Evolutionary conservation across 1,140 invertebrate genomes (phyloP).

Genomic region (Temnothorax longispinosus): DNA sequence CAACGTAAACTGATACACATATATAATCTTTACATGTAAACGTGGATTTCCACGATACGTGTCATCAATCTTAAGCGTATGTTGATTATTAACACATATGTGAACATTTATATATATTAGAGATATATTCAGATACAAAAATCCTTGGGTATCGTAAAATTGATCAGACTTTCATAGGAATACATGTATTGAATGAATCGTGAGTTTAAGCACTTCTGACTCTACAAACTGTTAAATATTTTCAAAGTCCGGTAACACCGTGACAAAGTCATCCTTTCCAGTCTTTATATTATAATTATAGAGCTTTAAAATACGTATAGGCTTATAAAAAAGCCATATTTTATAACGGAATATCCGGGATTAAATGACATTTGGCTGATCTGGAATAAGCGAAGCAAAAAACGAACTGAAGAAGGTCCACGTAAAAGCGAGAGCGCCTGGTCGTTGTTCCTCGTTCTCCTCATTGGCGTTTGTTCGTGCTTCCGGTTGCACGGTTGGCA

Average conservation of each 20-base stretch:
- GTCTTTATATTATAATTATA: conserved; percentile 30
- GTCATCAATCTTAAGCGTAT: conserved; percentile 16
- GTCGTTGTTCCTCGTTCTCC: conserved; percentile 85
- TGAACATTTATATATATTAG: conserved; percentile 7
- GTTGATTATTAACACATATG: conserved; percentile 20
- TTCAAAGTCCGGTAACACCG: neutral
- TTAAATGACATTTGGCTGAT: conserved; percentile 88
- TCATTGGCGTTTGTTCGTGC: conserved; percentile 80
- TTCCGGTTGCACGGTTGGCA: conserved; percentile 72
- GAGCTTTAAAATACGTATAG: neutral
- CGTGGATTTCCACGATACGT: neutral
- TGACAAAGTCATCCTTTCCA: conserved; percentile 25
- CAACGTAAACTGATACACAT: conserved; percentile 28
- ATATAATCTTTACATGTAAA: conserved; percentile 14
- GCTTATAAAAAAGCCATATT: conserved; percentile 34
- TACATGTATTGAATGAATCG: conserved; percentile 25
- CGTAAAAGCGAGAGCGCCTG: conserved; percentile 88
- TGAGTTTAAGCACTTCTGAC: conserved; percentile 24
- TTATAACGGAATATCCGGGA: conserved; percentile 47
- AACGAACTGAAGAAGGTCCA: conserved; percentile 92
- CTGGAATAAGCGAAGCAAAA: conserved; percentile 92
- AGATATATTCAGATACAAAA: conserved; percentile 27
- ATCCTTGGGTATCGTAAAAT: conserved; percentile 28
- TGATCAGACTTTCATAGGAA: conserved; percentile 54
- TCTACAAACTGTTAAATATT: conserved; percentile 35